Conservation (phyloP, 2,113 vertebrate genomes). For the Dendrocopos noguchii region DNA sequence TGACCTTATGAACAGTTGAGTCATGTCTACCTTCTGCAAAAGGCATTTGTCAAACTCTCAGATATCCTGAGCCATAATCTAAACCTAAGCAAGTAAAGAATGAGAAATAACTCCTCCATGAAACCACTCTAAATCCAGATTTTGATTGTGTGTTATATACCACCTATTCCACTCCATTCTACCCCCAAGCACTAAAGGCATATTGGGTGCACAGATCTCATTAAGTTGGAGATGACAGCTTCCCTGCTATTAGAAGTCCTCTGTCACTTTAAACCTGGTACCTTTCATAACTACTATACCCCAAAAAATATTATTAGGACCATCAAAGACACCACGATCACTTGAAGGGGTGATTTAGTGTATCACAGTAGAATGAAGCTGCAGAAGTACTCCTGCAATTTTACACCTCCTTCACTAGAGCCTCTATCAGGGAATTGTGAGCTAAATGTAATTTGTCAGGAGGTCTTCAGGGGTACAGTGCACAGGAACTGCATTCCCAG, state of each 20-base stretch:
- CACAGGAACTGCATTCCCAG: background rate
- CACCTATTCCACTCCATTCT: background rate
- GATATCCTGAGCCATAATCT: background rate
- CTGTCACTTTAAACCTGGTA: background rate
- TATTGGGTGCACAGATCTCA: background rate
- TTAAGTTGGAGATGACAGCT: background rate
- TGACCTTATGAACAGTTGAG: fast-evolving
- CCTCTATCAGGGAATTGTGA: background rate
- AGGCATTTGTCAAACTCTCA: background rate
- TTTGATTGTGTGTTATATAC: background rate
- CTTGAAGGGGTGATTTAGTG: background rate
- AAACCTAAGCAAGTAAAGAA: background rate
- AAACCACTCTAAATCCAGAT: background rate
- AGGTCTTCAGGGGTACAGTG: background rate
- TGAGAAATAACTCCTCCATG: background rate
- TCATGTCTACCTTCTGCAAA: background rate
- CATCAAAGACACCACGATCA: background rate
- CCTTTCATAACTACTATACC: background rate
- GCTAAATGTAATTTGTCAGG: background rate
- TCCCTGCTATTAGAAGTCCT: background rate
- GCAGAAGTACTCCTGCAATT: background rate
- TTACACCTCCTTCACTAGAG: background rate
- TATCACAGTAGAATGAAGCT: background rate
- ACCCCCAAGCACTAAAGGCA: background rate
- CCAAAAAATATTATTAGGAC: background rate